Conservation (phyloP, 2,113 vertebrate species). For the Corythornis madagascariensis region DNA sequence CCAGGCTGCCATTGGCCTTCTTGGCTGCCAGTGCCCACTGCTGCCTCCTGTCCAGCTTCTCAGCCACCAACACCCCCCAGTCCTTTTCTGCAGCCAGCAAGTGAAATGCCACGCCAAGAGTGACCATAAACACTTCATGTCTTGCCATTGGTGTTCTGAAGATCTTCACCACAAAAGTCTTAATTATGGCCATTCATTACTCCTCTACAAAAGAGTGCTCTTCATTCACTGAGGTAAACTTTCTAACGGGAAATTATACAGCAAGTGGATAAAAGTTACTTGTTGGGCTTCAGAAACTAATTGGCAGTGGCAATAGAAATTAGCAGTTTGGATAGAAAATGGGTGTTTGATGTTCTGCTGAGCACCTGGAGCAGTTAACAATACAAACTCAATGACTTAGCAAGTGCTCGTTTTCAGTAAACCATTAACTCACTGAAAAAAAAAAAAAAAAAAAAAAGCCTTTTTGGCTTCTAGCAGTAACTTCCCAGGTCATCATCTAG, state of each 20-base stretch:
- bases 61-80: too few species aligned
- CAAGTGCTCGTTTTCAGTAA: slow-evolving; percentile 19
- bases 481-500: neutral
- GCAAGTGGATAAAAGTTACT: neutral
- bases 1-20: too few species aligned
- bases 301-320: neutral
- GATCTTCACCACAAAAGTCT: neutral
- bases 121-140: neutral
- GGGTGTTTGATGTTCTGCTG: neutral
- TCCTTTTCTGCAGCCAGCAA: neutral
- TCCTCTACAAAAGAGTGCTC: neutral
- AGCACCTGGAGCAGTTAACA: neutral
- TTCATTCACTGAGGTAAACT: neutral
- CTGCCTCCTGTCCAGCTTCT: too few species aligned
- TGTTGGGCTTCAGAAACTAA: neutral
- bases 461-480: slow-evolving; percentile 26
- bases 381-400: neutral
- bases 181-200: neutral
- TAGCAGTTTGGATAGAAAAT: neutral
- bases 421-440: slow-evolving; percentile 19
- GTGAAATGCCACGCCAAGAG: neutral
- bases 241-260: neutral
- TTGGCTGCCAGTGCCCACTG: too few species aligned
- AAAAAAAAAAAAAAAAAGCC: neutral
- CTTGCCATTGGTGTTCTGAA: neutral